These are phyloP conservation scores for Tyrannus savana DNA, from an alignment of 2,113 vertebrate species.

Conservation along the genomic window DNA sequence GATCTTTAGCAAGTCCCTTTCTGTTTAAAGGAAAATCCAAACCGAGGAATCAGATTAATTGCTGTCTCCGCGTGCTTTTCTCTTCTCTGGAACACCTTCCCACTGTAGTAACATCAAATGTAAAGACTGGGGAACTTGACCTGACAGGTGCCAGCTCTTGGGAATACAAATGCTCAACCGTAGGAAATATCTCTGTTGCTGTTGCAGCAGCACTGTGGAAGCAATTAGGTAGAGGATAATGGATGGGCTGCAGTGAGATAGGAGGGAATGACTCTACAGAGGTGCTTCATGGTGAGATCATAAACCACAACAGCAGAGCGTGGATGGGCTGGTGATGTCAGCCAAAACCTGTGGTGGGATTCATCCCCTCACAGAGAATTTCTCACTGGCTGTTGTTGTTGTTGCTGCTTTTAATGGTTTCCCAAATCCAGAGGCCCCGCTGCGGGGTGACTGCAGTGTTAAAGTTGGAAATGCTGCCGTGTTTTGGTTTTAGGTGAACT, in stretches of 20 bases:
- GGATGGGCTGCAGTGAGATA: not conserved
- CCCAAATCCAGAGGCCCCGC: not conserved
- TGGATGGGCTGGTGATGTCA: not conserved
- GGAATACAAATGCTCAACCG: not conserved
- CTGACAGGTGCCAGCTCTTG: not conserved
- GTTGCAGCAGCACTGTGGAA: not conserved
- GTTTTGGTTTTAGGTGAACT: not conserved
- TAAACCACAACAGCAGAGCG: not conserved
- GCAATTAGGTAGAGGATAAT: not conserved
- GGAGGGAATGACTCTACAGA: not conserved
- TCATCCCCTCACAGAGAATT: not conserved
- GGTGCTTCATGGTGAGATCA: not conserved
- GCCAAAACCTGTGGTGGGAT: not conserved
- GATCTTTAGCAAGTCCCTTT: not conserved
- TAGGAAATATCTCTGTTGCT: not conserved
- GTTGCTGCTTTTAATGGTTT: not conserved
- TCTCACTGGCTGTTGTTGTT: not conserved
- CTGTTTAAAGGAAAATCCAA: not conserved
- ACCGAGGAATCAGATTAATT: not conserved
- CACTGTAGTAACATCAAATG: not conserved
- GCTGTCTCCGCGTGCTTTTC: not conserved
- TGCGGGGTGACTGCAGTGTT: not conserved
- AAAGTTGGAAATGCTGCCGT: not conserved
- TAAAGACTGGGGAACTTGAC: constrained; percentile 10
- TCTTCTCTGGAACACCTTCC: constrained; percentile 2